Evolutionary conservation across 1,140 invertebrate genomes (phyloP).

Genomic region (Temnothorax nylanderi): DNA sequence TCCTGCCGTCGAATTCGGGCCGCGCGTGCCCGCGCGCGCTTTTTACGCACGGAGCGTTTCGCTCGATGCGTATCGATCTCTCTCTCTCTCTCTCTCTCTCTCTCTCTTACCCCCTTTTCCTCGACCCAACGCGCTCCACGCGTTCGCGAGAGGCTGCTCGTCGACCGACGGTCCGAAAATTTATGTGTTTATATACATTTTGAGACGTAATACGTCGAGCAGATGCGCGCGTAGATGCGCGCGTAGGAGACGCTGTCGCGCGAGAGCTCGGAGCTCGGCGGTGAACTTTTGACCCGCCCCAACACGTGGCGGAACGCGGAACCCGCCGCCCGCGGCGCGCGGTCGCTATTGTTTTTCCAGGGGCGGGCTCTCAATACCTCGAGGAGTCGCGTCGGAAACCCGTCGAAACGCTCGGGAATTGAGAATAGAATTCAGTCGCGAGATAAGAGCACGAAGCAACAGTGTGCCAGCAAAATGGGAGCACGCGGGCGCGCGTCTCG

Average conservation of each 20-base stretch:
- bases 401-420: background rate
- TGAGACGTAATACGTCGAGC: background rate
- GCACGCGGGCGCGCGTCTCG: background rate
- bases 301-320: conserved; percentile 1
- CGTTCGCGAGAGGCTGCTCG: background rate
- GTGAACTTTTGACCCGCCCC: conserved; percentile 45
- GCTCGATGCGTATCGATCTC: conserved; percentile 27
- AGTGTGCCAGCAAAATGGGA: background rate
- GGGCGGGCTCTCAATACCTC: background rate
- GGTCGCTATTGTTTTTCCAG: background rate
- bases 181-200: background rate
- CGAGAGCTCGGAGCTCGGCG: background rate
- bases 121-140: background rate
- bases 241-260: background rate
- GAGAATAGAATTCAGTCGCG: background rate
- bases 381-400: too few species aligned
- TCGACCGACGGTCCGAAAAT: background rate
- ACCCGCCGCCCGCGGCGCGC: background rate
- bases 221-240: background rate
- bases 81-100: background rate
- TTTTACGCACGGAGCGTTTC: conserved; percentile 5
- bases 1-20: background rate
- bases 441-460: conserved; percentile 7
- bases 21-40: conserved; percentile 6
- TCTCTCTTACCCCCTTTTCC: background rate